phyloP scores from a whole-genome alignment of 1,140 invertebrate genomes.

The Drepana arcuata region DNA sequence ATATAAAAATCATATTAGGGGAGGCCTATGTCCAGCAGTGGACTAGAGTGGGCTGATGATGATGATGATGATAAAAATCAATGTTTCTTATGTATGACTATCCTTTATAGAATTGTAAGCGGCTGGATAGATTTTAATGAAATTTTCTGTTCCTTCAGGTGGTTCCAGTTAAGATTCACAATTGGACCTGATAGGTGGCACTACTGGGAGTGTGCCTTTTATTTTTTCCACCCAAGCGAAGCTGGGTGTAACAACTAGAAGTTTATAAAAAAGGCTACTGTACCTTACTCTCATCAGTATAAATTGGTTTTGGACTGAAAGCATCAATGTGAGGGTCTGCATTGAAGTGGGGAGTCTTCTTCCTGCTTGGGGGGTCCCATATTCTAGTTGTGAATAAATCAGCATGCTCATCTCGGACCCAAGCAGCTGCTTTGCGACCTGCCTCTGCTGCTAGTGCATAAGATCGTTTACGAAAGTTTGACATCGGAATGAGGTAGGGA shows the following conservation, averaged over 20 bases:
- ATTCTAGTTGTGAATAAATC: conserved; percentile 81
- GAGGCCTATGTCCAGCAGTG: too few species aligned
- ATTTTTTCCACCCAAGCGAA: too few species aligned
- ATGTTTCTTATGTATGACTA: too few species aligned
- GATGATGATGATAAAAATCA: too few species aligned
- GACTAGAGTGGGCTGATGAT: too few species aligned
- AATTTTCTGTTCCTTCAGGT: too few species aligned
- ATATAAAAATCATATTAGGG: too few species aligned
- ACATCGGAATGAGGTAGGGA: conserved; percentile 87
- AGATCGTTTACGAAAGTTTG: conserved; percentile 79
- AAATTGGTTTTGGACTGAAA: conserved; percentile 79
- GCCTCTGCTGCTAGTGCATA: conserved; percentile 88
- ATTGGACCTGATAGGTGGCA: too few species aligned
- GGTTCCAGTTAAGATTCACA: too few species aligned
- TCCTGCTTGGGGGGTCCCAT: conserved; percentile 77
- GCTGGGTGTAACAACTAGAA: neutral
- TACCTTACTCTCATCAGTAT: conserved; percentile 79
- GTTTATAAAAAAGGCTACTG: neutral
- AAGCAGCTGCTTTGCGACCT: conserved; percentile 89
- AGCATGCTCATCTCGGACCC: conserved; percentile 84
- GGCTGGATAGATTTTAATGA: too few species aligned
- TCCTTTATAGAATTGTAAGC: too few species aligned
- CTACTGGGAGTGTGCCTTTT: too few species aligned
- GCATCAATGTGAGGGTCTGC: conserved; percentile 75
- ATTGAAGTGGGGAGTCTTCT: conserved; percentile 66